Base-by-base conservation (phyloP, 2,113 vertebrate genomes). In the Epinephelus moara region DNA sequence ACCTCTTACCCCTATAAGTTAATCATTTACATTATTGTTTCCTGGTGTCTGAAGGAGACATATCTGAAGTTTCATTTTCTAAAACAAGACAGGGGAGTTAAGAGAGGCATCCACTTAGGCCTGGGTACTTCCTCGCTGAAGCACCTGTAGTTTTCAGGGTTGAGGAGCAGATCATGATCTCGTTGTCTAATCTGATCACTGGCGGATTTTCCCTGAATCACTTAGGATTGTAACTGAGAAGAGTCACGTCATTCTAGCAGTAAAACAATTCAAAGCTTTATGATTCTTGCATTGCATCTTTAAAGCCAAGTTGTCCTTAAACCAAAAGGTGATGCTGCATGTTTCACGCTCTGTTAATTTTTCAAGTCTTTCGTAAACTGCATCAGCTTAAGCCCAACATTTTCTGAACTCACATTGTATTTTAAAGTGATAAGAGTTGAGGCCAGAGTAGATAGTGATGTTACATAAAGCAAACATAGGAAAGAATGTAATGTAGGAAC, bases 401-500 rank as follows among this genome's bases (percentile, higher is more conserved):
- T 57, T 45, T 56, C n/a, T 69, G n/a, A 49, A 37, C 27, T 53
- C 2, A 57, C 13, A 30, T 42, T 55, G 17, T 33, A 67, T 72
- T 56, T 71, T 9, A 23, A 47, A 64, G 15, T 2, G 30, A 47
- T 52, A 57, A 74, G 63, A 12, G 49, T 59, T 42, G 19, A 76
- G 40, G 19, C 18, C 2, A 66, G 8, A 53, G 70, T 4, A 67
- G 47, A 67, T 76, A 49, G 70, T 59, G 62, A 75, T 66, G 70
- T 66, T 37, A 56, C 42, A 17, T 49, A 57, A 45, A 76, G 23
- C 50, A 78, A 84, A 76, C 17, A 82, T 1, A 17, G 52, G 50
- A 70, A 62, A 70, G 40, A 84, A 89, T 86, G 30, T 61, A 10
- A 76, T 67, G 40, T 61, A 9, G 17, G 25, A 72, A 77, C 2